A percentile compares a stretch with the other conserved stretches of the same genome.
phyloP scores from a whole-genome alignment of 1,140 invertebrate species.

The Ylistrum balloti region DNA sequence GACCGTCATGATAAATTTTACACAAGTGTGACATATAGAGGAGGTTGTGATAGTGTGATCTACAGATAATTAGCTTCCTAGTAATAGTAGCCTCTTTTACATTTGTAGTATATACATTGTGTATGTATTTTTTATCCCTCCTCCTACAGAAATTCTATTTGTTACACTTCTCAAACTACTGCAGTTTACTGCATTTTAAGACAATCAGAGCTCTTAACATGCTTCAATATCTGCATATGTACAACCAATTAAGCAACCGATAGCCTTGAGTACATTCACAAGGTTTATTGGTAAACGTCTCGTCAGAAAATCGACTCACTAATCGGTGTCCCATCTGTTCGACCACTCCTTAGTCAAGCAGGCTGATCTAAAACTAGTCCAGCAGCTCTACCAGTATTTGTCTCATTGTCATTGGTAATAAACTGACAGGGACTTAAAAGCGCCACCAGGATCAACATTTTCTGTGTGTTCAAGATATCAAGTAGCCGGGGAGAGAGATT shows the following conservation, averaged over 20 bases:
- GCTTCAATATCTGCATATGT: not conserved
- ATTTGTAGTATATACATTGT: no score
- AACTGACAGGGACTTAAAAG: not conserved
- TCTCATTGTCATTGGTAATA: not conserved
- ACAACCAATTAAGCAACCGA: not conserved
- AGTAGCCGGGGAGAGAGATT: not conserved
- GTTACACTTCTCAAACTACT: no score
- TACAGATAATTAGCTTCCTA: no score
- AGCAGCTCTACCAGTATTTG: not conserved
- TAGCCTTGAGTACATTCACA: not conserved
- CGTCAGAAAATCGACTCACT: constrained; percentile 2
- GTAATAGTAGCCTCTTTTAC: no score
- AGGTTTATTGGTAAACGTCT: not conserved
- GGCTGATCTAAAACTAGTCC: not conserved
- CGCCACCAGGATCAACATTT: not conserved
- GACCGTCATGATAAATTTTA: no score
- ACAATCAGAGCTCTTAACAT: no score
- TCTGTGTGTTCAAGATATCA: constrained; percentile 3
- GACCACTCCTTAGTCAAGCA: not conserved
- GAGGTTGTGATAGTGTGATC: no score
- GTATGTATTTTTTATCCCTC: no score
- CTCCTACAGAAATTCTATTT: no score
- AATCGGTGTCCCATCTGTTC: not conserved
- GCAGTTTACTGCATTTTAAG: no score
- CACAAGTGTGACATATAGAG: no score